Conservation (phyloP, 2,888 invertebrate species). For the Dicyrtoma fusca region DNA sequence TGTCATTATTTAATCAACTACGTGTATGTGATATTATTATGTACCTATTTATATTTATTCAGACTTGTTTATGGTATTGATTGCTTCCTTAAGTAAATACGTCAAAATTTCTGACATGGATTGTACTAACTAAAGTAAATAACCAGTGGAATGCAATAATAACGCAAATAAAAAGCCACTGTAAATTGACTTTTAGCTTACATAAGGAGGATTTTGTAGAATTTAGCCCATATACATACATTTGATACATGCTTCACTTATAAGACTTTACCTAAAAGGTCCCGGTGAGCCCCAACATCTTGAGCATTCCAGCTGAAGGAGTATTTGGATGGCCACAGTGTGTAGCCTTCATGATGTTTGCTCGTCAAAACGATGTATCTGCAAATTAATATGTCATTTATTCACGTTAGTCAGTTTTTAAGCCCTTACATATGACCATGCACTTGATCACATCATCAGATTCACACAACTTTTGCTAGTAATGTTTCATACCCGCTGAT, state of each 20-base stretch:
- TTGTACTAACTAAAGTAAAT: too few species aligned
- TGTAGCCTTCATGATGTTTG: conserved; percentile 64
- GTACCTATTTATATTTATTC: too few species aligned
- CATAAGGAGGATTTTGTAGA: neutral
- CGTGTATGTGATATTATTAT: neutral
- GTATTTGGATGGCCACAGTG: conserved; percentile 61
- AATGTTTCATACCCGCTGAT: neutral
- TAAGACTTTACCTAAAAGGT: conserved; percentile 60
- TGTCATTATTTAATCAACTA: too few species aligned
- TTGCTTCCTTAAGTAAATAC: too few species aligned
- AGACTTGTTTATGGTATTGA: too few species aligned
- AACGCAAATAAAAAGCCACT: too few species aligned
- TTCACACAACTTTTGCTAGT: too few species aligned
- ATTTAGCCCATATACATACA: too few species aligned
- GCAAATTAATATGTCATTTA: conserved; percentile 1
- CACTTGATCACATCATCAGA: neutral
- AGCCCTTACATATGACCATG: neutral
- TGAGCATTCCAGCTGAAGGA: conserved; percentile 63
- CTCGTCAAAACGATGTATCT: conserved; percentile 63
- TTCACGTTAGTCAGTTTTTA: neutral
- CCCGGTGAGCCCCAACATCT: conserved; percentile 62
- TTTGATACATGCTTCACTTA: conserved; percentile 2
- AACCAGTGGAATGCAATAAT: too few species aligned
- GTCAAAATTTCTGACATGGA: too few species aligned
- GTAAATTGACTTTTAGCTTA: neutral